Percentiles rank a stretch among this genome's conserved stretches.
phyloP scores from a whole-genome alignment of 2,888 invertebrate species.

The Nomada flava region DNA sequence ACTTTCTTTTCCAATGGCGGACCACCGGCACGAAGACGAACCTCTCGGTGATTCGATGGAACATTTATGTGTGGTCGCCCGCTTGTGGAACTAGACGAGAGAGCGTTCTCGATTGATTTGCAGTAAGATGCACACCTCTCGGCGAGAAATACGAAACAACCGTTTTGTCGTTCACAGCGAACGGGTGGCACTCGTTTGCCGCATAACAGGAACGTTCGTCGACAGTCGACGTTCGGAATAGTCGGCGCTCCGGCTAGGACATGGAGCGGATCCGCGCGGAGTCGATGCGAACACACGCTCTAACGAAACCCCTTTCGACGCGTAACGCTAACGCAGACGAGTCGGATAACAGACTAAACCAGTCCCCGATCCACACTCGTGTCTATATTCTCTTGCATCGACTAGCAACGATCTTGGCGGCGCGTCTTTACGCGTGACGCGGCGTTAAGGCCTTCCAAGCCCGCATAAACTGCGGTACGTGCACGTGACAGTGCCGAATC shows the following conservation, averaged over 20 bases:
- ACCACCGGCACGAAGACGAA: constrained; percentile 78
- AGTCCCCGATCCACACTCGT: constrained; percentile 40
- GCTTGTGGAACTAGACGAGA: constrained; percentile 38
- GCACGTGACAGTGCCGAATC: constrained; percentile 54
- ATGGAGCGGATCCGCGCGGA: too few species aligned
- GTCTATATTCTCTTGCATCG: constrained; percentile 74
- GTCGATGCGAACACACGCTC: not conserved
- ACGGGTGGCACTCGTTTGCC: not conserved
- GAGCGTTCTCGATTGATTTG: constrained; percentile 4
- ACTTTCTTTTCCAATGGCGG: constrained; percentile 82
- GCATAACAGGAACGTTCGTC: constrained; percentile 16
- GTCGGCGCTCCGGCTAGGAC: not conserved
- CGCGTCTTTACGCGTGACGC: constrained; percentile 25
- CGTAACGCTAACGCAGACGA: constrained; percentile 2
- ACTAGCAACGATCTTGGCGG: constrained; percentile 14
- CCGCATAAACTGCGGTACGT: not conserved
- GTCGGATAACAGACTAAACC: constrained; percentile 55
- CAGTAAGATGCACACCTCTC: not conserved
- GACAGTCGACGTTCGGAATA: not conserved
- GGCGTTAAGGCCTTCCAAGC: not conserved
- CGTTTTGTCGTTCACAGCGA: not conserved
- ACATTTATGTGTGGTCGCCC: constrained; percentile 78
- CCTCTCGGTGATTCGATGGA: constrained; percentile 79
- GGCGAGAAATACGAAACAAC: too few species aligned
- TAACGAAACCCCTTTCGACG: not conserved